phyloP scores from a whole-genome alignment of 2,113 vertebrate genomes.

The Chaetodon auriga region DNA sequence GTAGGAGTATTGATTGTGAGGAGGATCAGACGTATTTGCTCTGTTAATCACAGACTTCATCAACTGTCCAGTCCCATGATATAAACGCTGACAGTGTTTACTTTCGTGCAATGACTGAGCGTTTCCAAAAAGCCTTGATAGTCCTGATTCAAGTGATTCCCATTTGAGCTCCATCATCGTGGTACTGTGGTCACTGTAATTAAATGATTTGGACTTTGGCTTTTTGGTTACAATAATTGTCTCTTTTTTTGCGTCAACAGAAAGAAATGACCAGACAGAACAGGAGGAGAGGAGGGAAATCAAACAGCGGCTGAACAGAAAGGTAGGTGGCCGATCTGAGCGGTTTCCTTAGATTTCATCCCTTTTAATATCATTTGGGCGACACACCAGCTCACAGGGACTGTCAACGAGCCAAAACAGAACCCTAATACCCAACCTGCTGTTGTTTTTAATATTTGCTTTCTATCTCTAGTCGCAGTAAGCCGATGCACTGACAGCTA shows the following conservation, averaged over 20 bases:
- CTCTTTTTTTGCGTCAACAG: conserved; percentile 76
- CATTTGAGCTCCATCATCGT: background rate
- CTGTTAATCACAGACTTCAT: conserved; percentile 3
- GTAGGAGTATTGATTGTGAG: background rate
- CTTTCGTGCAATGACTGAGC: too few relatives aligned
- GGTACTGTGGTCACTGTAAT: background rate
- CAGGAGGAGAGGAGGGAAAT: conserved; percentile 97
- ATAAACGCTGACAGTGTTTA: background rate
- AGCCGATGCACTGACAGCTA: background rate
- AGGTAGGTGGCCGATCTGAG: conserved; percentile 83
- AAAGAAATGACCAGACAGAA: conserved; percentile 96
- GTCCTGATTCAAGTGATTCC: background rate
- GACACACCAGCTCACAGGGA: background rate
- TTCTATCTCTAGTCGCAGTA: background rate
- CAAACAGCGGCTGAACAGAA: conserved; percentile 96
- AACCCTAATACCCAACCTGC: conserved; percentile 24
- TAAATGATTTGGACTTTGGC: background rate
- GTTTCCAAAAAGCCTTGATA: too few relatives aligned
- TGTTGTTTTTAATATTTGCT: conserved; percentile 12
- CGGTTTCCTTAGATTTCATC: conserved; percentile 5
- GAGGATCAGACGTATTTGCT: conserved; percentile 16
- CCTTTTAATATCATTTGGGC: conserved; percentile 29
- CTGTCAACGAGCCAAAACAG: conserved; percentile 3
- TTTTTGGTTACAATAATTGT: background rate
- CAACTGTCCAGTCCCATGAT: background rate